Evolutionary conservation across 92 coral and sea anemone genomes (phyloP), one percentile per base, ranked within the genome.

Genomic region (Phenganax subtilis): DNA sequence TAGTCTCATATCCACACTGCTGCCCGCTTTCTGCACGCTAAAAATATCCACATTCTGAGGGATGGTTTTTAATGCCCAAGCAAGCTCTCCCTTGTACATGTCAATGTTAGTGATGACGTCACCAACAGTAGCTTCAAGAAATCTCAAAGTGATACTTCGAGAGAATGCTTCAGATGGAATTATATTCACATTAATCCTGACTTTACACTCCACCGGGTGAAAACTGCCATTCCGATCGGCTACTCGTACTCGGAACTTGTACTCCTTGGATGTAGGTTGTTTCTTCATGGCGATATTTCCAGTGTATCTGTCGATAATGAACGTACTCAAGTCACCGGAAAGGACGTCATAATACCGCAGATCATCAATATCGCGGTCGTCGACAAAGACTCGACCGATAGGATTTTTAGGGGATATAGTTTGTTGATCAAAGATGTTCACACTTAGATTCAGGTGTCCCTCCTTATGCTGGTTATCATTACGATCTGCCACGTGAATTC

Each of bases 351-450:
- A 96, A 47, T 73, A 84, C 54, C 99, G 72, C 62, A 71, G 77
- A 83, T 96, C 99, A 75, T 92, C 90, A n/a, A 87, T 90, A 85
- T 96, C 99, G 55, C 82, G 59, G 84, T 96, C 99, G 57, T 83
- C 88, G 64, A 96, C 99, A 47, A 88, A 92, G 37, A 96, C 93
- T 72, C 84, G 86, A 12, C 97, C 99, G 20, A 96, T 86, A 60
- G 77, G 82, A n/a, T 92, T 93, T 16, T 91, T 96, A 20, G 84
- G 84, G 70, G 92, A 96, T 55, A 89, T 91, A 9, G 88, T 90
- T 65, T 87, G 85, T 29, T 76, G 78, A 58, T 60, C 75, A 60
- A 75, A 74, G 0, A 85, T 37, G 85, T 94, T 94, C 63, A 94
- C 85, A 31, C 82, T 74, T 51, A 94, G 85, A 7, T 88, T 86